phyloP scores from a whole-genome alignment of 92 coral and sea anemone genomes.

The Heteractis magnifica region DNA sequence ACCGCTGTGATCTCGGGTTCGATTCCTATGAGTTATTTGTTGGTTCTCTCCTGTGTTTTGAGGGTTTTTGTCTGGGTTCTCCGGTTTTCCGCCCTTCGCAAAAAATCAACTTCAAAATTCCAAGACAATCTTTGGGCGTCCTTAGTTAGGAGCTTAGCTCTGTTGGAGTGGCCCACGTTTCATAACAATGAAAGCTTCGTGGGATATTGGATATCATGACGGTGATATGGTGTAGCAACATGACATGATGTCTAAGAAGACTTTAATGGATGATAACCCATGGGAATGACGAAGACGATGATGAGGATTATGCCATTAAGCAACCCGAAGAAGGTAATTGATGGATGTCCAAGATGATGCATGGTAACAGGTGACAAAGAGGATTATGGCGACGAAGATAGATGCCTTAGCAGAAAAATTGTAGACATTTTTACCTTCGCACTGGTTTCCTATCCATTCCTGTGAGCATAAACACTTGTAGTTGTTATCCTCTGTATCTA shows the following conservation, averaged over 20 bases:
- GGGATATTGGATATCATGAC: neutral
- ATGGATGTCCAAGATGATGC: neutral
- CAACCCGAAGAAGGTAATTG: neutral
- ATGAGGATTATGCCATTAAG: neutral
- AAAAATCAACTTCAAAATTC: too few species aligned
- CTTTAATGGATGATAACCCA: neutral
- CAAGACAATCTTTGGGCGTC: too few species aligned
- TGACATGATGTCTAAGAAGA: neutral
- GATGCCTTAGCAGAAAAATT: neutral
- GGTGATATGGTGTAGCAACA: neutral
- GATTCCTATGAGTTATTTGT: too few species aligned
- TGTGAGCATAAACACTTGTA: constrained; percentile 73
- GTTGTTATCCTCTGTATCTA: constrained; percentile 68
- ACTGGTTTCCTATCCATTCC: constrained; percentile 78
- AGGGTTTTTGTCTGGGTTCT: too few species aligned
- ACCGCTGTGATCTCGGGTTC: too few species aligned
- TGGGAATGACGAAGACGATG: neutral
- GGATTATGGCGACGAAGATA: neutral
- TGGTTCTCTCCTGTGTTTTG: too few species aligned
- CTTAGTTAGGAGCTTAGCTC: too few species aligned
- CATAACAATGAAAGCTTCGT: neutral
- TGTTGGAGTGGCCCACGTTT: neutral
- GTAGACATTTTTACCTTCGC: constrained; percentile 61
- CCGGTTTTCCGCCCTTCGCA: too few species aligned
- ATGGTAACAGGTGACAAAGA: neutral